These are phyloP conservation scores for Lucilia cuprina DNA, from an alignment of 1,140 invertebrate genomes.

Conservation along the genomic window DNA sequence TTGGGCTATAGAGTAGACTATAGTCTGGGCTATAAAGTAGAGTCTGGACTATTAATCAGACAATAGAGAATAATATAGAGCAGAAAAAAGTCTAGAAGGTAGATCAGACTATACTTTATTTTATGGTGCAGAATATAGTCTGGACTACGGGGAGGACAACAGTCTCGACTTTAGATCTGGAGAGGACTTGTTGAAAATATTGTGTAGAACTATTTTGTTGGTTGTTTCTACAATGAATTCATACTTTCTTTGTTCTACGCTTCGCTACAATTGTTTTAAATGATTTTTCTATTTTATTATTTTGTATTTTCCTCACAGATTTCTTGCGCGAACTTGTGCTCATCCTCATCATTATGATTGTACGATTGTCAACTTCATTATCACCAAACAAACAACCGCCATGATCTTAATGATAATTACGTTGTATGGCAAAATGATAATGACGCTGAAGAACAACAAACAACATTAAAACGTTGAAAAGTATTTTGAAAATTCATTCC, in stretches of 20 bases:
- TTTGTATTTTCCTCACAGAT: background rate
- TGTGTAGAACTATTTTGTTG: too few relatives aligned
- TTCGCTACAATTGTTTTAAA: background rate
- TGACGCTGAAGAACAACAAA: constrained; percentile 1
- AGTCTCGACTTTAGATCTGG: too few relatives aligned
- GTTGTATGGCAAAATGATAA: background rate
- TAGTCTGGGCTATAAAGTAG: too few relatives aligned
- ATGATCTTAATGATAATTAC: background rate
- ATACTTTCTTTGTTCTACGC: background rate
- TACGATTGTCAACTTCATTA: background rate
- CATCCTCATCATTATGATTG: background rate
- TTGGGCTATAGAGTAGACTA: too few relatives aligned
- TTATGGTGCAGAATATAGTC: too few relatives aligned
- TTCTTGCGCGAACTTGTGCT: constrained; percentile 13
- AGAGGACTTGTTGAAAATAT: too few relatives aligned
- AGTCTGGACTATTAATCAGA: too few relatives aligned
- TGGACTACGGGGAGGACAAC: too few relatives aligned
- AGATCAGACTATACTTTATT: too few relatives aligned
- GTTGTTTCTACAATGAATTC: background rate
- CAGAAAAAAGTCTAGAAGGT: too few relatives aligned
- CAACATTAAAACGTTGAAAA: constrained; percentile 22
- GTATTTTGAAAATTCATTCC: constrained; percentile 26
- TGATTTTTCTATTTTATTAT: background rate
- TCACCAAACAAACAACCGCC: background rate
- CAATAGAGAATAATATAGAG: too few relatives aligned